Evolutionary conservation across 2,113 vertebrate genomes (phyloP).

Genomic region (Lampris megalopsis): DNA sequence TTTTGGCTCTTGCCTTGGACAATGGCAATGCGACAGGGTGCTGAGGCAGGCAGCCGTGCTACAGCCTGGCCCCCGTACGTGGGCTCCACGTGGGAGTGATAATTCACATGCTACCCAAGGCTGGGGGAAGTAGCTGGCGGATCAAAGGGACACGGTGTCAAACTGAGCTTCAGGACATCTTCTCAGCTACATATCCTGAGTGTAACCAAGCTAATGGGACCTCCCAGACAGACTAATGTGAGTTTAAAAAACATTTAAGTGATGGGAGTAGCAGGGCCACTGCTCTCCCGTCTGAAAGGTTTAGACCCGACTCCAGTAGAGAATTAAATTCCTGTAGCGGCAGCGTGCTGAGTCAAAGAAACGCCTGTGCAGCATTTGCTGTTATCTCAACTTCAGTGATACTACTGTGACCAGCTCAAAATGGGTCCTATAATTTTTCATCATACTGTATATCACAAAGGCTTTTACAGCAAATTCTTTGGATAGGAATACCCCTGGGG

Average conservation of each 20-base stretch:
- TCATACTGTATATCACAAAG: slow-evolving; percentile 42
- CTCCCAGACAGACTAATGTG: slow-evolving; percentile 54
- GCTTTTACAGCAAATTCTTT: slow-evolving; percentile 30
- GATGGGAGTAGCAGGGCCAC: slow-evolving; percentile 43
- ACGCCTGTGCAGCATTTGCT: slow-evolving; percentile 47
- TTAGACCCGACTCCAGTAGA: slow-evolving; percentile 50
- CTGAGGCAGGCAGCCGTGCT: neutral
- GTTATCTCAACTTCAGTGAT: slow-evolving; percentile 69
- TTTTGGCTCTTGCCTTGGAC: slow-evolving; percentile 3
- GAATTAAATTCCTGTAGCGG: slow-evolving; percentile 60
- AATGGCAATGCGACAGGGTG: slow-evolving; percentile 19
- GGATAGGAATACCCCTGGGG: slow-evolving; percentile 47
- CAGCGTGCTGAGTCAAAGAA: slow-evolving; percentile 61
- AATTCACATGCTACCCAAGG: slow-evolving; percentile 45
- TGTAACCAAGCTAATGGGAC: slow-evolving; percentile 67
- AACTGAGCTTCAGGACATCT: slow-evolving; percentile 43
- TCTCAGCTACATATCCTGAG: slow-evolving; percentile 43
- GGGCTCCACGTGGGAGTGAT: slow-evolving; percentile 28
- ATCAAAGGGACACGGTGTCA: slow-evolving; percentile 60
- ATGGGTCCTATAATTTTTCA: slow-evolving; percentile 28
- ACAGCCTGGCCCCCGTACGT: slow-evolving; percentile 21
- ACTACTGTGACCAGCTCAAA: slow-evolving; percentile 48
- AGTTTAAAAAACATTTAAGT: slow-evolving; percentile 56
- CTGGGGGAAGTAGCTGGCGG: slow-evolving; percentile 27
- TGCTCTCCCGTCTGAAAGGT: slow-evolving; percentile 39